A percentile compares a stretch with the other conserved stretches of the same genome.
phyloP scores from a whole-genome alignment of 1,140 invertebrate genomes.

The Matsumurasca onukii region DNA sequence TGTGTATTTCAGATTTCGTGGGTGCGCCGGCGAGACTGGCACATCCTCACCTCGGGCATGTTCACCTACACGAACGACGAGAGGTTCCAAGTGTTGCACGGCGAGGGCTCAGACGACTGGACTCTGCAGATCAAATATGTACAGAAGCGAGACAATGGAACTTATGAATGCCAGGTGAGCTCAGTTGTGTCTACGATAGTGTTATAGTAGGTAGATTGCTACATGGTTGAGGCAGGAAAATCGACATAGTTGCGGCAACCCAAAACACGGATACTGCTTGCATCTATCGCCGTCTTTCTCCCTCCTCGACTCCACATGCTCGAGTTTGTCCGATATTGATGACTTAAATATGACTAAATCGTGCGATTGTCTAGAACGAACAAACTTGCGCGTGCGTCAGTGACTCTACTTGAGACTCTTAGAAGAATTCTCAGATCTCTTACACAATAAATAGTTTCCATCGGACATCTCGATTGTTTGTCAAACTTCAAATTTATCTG shows the following conservation, averaged over 20 bases:
- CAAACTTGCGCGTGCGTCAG: too few species aligned
- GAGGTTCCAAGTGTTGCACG: slow-evolving; percentile 77
- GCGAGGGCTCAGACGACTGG: slow-evolving; percentile 81
- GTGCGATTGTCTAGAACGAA: too few species aligned
- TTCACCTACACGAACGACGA: slow-evolving; percentile 91
- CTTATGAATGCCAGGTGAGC: slow-evolving; percentile 93
- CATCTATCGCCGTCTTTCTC: too few species aligned
- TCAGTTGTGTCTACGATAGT: not conserved
- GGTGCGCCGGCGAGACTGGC: slow-evolving; percentile 87
- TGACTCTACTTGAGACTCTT: too few species aligned
- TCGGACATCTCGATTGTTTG: too few species aligned
- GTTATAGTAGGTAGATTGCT: not conserved
- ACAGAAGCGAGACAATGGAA: slow-evolving; percentile 86
- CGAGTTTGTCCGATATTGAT: too few species aligned
- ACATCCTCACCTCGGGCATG: slow-evolving; percentile 86
- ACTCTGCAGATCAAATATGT: slow-evolving; percentile 93
- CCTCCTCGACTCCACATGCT: too few species aligned
- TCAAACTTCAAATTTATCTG: too few species aligned
- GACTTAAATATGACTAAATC: too few species aligned
- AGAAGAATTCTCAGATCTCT: not conserved
- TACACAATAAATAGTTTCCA: too few species aligned
- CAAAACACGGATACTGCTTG: too few species aligned
- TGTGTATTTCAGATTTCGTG: slow-evolving; percentile 70
- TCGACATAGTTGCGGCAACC: too few species aligned
- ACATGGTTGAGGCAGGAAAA: not conserved